Conservation (phyloP, 2,888 invertebrate species). For the Periphyllus acericola region DNA sequence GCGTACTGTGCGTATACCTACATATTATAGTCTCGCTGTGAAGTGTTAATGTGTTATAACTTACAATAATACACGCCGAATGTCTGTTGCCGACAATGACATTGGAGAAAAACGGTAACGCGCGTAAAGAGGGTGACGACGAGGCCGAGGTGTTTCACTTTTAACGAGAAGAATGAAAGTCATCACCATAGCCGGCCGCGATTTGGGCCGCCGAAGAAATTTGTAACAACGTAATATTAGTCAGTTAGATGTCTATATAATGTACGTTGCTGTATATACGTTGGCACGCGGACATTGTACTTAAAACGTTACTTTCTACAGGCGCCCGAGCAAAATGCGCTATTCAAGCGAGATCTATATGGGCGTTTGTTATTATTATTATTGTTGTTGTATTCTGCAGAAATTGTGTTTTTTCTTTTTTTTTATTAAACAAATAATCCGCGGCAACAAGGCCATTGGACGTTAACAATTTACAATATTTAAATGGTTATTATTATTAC, state of each 20-base stretch:
- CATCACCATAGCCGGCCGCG: neutral
- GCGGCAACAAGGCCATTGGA: too few relatives aligned
- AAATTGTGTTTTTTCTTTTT: neutral
- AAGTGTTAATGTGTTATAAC: too few relatives aligned
- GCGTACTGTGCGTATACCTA: too few relatives aligned
- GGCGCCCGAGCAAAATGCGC: neutral
- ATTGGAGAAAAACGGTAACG: slow-evolving; percentile 3
- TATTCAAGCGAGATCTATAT: neutral
- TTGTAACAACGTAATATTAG: neutral
- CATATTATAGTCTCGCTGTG: too few relatives aligned
- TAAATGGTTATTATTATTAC: too few relatives aligned
- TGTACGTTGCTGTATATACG: neutral
- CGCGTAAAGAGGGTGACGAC: neutral
- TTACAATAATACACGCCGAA: neutral
- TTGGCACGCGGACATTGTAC: neutral
- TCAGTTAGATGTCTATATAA: neutral
- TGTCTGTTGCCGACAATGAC: slow-evolving; percentile 10
- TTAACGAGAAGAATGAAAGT: slow-evolving; percentile 36
- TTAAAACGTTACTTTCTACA: neutral
- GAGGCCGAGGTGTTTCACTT: slow-evolving; percentile 22
- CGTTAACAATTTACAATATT: too few relatives aligned
- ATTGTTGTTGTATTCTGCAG: neutral
- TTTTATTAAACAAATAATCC: too few relatives aligned
- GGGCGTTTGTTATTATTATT: neutral
- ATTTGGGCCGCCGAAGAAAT: neutral